Evolutionary conservation across 2,888 invertebrate species (phyloP), one percentile per base, ranked within the genome.

Genomic region (Macrophya alboannulata): DNA sequence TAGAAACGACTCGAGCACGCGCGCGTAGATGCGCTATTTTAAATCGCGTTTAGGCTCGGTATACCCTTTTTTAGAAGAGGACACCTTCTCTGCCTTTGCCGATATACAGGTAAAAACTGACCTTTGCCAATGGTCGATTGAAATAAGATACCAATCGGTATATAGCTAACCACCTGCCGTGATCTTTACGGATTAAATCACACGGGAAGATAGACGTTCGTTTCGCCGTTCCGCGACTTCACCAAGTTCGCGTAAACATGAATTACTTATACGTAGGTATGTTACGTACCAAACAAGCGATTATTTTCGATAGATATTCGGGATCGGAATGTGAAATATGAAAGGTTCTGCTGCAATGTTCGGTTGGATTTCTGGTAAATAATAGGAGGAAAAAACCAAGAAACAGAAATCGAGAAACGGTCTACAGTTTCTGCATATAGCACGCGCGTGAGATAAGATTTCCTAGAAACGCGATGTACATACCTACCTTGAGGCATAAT

Each of bases 51-150:
- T 65, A 68, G 68, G 71, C 65, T 71, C 68, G 83, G 68, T 17
- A 71, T 83, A 51, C 68, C 83, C 83, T 83, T 83, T 48, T 83
- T 68, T 31, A 83, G 83, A 83, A 83, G 51, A 71, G 68, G 68
- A 83, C 83, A 83, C 83, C 83, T 83, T 71, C 59, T 81, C 6
- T 55, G 2, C 81, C 62, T 81, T 43, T 45, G 65, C 68, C 48
- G 65, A 65, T 65, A 31, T 8, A 10, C 21, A 12, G 21, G 71
- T 68, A 83, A 83, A 71, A 83, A 83, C 83, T 71, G 83, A 83
- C 71, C 83, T 65, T 83, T 83, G 68, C 83, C 83, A 83, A 83
- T 48, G 83, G 10, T 83, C n/a, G 83, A 83, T 83, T 83, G 83
- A 83, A 83, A 83, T 83, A 71, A 51, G 83, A 48, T 83, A 15